Evolutionary conservation across 2,113 vertebrate genomes (phyloP), one percentile per base, ranked within the genome.

Genomic region (Limanda limanda): DNA sequence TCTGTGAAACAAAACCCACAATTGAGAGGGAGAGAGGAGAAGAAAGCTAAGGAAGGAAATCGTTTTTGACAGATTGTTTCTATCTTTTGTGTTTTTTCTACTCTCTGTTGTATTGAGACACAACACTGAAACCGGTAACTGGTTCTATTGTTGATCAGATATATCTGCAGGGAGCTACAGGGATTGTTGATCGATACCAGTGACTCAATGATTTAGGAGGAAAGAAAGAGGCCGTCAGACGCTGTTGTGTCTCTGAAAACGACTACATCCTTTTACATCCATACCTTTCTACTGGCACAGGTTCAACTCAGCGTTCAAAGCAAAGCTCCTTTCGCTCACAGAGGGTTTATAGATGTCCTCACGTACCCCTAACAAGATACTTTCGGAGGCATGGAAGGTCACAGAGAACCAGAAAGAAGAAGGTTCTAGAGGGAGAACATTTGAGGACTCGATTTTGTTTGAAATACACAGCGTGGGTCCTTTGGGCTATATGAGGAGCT

Each of bases 181-280:
- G 45, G 51, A 40, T 47, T 7, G 55, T 2, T 77, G 64, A 84
- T 86, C 75, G 1, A 79, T 86, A 71, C 25, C 56, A 79, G 51
- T 17, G 74, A 76, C 61, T 59, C 25, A 7, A 2, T 37, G 18
- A 80, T 78, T 78, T 65, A 81, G 40, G 56, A n/a, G 59, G 42
- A 58, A 23, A 61, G 37, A 42, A 18, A 37, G 56, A 45, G 23
- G 45, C 23, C 61, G 48, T 14, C 55, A 27, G 25, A 57, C 56
- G 47, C 18, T 7, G 65, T 37, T 59, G 42, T 51, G 59, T 66
- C 40, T 74, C 27, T 25, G 35, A 48, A 35, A 60, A 64, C 35
- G 13, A 35, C 10, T 2, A 12, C 37, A 20, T 65, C 52, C 17
- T 54, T 37, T 11, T 51, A 24, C 74, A 67, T 18, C 42, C 9